Percentiles rank a stretch among this genome's conserved stretches.
Conservation (phyloP, 2,888 invertebrate species). For the Zele albiditarsus region DNA sequence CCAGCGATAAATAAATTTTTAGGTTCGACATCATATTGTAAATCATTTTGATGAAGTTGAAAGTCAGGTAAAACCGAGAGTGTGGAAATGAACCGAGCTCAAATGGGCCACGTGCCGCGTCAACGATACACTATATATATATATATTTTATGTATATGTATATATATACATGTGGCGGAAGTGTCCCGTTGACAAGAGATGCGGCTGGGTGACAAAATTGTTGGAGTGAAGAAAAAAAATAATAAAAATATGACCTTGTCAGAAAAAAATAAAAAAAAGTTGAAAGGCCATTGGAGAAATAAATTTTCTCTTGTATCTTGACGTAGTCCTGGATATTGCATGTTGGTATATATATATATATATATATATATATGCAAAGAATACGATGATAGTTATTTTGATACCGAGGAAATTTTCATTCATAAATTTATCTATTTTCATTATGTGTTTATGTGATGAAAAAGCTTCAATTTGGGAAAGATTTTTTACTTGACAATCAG, state of each 20-base stretch:
- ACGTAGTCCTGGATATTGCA: neutral
- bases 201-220: slow-evolving; percentile 35
- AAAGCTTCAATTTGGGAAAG: too few species aligned
- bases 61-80: slow-evolving; percentile 39
- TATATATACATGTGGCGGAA: slow-evolving; percentile 13
- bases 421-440: too few species aligned
- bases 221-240: slow-evolving; percentile 42
- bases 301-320: neutral
- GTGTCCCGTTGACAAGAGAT: slow-evolving; percentile 15
- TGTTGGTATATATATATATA: neutral
- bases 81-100: slow-evolving; percentile 46
- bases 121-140: slow-evolving; percentile 1
- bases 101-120: slow-evolving; percentile 47
- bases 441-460: too few species aligned
- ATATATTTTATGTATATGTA: neutral
- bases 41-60: slow-evolving; percentile 42
- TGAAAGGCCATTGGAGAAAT: slow-evolving; percentile 15
- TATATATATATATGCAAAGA: neutral
- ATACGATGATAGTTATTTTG: too few species aligned
- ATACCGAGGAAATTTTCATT: too few species aligned
- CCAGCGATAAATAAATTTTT: slow-evolving; percentile 17
- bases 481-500: too few species aligned
- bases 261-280: slow-evolving; percentile 1
- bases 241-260: neutral
- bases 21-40: slow-evolving; percentile 22